Evolutionary conservation across 2,113 vertebrate species (phyloP), one percentile per base, ranked within the genome.

Genomic region (Elephantulus edwardii): DNA sequence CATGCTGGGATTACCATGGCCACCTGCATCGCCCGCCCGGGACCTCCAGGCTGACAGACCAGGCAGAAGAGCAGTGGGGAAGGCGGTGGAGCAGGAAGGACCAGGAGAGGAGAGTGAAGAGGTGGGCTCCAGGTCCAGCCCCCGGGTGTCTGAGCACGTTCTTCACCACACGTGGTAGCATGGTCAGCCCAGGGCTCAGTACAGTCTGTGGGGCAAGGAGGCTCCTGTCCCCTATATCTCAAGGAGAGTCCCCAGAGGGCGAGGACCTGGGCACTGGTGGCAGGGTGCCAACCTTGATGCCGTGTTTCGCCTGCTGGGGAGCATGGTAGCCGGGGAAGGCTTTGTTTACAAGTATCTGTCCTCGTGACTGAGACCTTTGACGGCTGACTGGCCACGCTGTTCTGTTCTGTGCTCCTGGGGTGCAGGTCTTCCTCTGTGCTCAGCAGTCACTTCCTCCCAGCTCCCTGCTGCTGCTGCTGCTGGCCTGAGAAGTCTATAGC

Each of bases 231-330:
- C 19, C 35, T 0, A 16, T 75, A 26, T 7, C 3, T 2, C 4
- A 4, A 8, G 22, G 19, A 5, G 26, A 2, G 5, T 42, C 50
- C 66, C 44, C 3, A 26, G 58, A 20, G 58, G 66, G 40, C 28
- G 6, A 10, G 82, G 35, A 10, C 28, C 16, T 13, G 10, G 48
- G 64, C 24, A 4, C 56, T 5, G 72, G 13, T 20, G 30, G 22
- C 22, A 11, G 72, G 2, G 26, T 26, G 19, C 54, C 35, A 17
- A 8, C 22, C 75, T 24, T 30, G 5, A 0, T 0, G 22, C 7
- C 8, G 2, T 14, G 0, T 30, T 28, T 0, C 2, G 28, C 0
- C 6, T 13, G 40, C 19, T 38, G 28, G 44, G 3, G 46, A 7
- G 46, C 38, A 0, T 46, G 4, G 26, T 68, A 24, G 75, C 91